phyloP scores from a whole-genome alignment of 2,113 vertebrate genomes.

The Apaloderma vittatum region DNA sequence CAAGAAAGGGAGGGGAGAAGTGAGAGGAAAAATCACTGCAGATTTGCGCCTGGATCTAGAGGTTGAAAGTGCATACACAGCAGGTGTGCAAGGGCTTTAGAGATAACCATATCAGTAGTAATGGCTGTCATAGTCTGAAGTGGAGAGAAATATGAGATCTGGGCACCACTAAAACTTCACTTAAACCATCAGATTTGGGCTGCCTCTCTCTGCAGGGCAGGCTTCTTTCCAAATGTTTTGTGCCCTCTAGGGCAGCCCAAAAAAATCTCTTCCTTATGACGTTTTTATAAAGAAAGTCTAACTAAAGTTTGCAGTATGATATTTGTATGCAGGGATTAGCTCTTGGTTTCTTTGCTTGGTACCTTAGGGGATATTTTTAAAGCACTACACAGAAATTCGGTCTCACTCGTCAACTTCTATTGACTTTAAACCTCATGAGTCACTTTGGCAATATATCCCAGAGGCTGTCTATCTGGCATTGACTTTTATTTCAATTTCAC shows the following conservation, averaged over 20 bases:
- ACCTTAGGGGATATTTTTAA: constrained; percentile 62
- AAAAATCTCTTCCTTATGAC: constrained; percentile 29
- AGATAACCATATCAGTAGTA: neutral
- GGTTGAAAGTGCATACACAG: neutral
- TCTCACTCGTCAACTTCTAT: constrained; percentile 59
- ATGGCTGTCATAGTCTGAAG: neutral
- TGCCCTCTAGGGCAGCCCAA: neutral
- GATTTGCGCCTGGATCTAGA: neutral
- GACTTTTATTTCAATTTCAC: constrained; percentile 35
- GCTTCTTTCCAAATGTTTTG: constrained; percentile 19
- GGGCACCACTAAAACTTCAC: neutral
- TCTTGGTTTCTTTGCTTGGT: constrained; percentile 43
- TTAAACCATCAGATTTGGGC: neutral
- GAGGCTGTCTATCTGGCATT: constrained; percentile 6
- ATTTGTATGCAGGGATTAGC: constrained; percentile 60
- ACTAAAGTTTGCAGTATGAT: constrained; percentile 40
- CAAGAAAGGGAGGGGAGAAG: neutral
- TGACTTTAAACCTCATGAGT: constrained; percentile 72
- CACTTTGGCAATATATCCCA: constrained; percentile 63
- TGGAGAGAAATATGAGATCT: neutral
- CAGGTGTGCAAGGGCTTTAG: neutral
- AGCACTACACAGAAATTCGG: neutral
- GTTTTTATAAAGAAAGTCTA: neutral
- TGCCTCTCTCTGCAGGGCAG: neutral
- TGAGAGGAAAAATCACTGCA: neutral